Evolutionary conservation across 2,797 vertebrate species (phyloP), one percentile per base, ranked within the genome.

Genomic region (Propithecus perrieri): DNA sequence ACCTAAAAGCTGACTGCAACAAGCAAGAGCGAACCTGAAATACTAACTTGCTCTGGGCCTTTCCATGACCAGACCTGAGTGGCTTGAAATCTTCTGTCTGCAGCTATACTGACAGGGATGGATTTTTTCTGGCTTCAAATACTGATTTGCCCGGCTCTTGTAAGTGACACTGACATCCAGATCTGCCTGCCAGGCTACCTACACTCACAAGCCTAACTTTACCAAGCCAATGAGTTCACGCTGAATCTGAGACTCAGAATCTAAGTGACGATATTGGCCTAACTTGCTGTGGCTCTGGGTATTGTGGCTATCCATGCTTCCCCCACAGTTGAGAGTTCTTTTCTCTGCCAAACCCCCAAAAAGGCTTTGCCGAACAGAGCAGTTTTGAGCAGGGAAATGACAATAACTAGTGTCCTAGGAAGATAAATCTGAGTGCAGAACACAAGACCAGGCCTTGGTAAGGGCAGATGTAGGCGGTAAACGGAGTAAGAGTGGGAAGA

Each of bases 51-150:
- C 46, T 63, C 30, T 63, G 84, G 69, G 57, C 2, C 57, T 89
- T 79, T 71, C 67, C 43, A 75, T 15, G 28, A 75, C 57, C 20
- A 59, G 74, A 55, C 24, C 50, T 4, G 20, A 83, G 59, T n/a
- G 88, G 69, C 67, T 63, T 85, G 65, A 61, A 71, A 72, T 76
- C 24, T 61, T 91, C 59, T 65, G 15, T 41, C 43, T 80, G 85
- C 35, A 89, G 63, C 75, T 89, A 43, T 28, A 87, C 57, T 71
- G 75, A 83, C 13, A 53, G 81, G 24, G 63, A 78, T 65, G 17
- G 50, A n/a, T 57, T 80, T 38, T 57, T 91, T 89, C 67, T 96
- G 48, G 17, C 69, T 87, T 94, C 74, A 85, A 67, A 65, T 69
- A 35, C 41, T 69, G 48, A 61, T 38, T 26, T 79, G 50, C 26